Conservation (phyloP, 2,797 vertebrate species). For the Vultur gryphus region DNA sequence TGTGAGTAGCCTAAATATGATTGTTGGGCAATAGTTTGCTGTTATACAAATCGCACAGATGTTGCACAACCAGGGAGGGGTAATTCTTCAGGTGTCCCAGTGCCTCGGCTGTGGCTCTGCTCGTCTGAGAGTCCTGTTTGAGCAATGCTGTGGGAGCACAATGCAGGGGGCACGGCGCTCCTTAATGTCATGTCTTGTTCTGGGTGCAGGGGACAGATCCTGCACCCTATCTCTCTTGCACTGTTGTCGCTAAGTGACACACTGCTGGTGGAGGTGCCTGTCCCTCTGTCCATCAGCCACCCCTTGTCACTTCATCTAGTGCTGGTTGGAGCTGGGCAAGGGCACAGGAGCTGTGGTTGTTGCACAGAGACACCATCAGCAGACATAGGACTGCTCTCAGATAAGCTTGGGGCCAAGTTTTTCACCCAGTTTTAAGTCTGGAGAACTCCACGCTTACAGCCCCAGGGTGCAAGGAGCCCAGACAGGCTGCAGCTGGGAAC, state of each 20-base stretch:
- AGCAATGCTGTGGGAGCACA: neutral
- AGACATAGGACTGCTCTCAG: neutral
- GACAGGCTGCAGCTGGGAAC: neutral
- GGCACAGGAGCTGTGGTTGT: neutral
- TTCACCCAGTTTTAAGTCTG: neutral
- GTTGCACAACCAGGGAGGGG: slow-evolving; percentile 26
- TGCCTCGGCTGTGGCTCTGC: neutral
- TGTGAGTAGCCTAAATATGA: neutral
- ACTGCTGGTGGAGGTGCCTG: neutral
- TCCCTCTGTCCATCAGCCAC: neutral
- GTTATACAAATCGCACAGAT: neutral
- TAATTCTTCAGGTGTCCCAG: neutral
- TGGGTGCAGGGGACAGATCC: neutral
- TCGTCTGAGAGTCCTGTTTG: neutral
- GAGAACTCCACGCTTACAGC: neutral
- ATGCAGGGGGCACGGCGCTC: accelerated
- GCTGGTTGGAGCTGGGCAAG: accelerated
- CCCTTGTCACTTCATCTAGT: neutral
- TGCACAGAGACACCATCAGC: neutral
- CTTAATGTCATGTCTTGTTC: neutral
- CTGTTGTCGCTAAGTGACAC: neutral
- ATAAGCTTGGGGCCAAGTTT: neutral
- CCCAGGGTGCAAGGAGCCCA: neutral
- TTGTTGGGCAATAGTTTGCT: slow-evolving; percentile 26
- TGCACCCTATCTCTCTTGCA: neutral